phyloP scores from a whole-genome alignment of 1,140 invertebrate species.

The Leptopilina boulardi region DNA sequence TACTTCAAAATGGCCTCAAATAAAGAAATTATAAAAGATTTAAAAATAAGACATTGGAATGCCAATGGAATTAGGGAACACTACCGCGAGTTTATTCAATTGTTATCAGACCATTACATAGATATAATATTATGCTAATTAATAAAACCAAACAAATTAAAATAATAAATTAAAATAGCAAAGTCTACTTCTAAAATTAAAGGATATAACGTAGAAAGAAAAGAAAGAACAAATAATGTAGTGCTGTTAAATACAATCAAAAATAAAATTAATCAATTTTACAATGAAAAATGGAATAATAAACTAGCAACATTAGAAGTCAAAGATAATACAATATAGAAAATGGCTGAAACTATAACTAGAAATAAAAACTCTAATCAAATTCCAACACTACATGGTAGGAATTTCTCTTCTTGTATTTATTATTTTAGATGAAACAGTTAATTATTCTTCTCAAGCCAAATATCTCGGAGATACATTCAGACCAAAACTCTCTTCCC shows the following conservation, averaged over 20 bases:
- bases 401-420: not conserved
- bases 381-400: slow-evolving; percentile 5
- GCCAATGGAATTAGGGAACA: not conserved
- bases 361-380: slow-evolving; percentile 27
- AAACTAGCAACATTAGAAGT: slow-evolving; percentile 42
- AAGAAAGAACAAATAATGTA: not conserved
- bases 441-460: too few relatives aligned
- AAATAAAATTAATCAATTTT: slow-evolving; percentile 26
- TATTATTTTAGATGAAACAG: too few relatives aligned
- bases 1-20: not conserved
- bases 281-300: slow-evolving; percentile 28
- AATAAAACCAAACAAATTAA: slow-evolving; percentile 17
- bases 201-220: not conserved
- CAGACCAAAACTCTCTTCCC: too few relatives aligned
- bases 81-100: not conserved
- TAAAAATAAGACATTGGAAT: slow-evolving; percentile 24
- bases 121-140: slow-evolving; percentile 14
- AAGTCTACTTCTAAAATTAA: not conserved
- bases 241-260: slow-evolving; percentile 32
- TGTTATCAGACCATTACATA: not conserved
- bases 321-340: slow-evolving; percentile 44
- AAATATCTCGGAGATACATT: too few relatives aligned
- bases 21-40: not conserved
- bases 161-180: too few relatives aligned
- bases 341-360: slow-evolving; percentile 38